Evolutionary conservation across 2,888 invertebrate species (phyloP).

Genomic region (Osmoderma eremita): DNA sequence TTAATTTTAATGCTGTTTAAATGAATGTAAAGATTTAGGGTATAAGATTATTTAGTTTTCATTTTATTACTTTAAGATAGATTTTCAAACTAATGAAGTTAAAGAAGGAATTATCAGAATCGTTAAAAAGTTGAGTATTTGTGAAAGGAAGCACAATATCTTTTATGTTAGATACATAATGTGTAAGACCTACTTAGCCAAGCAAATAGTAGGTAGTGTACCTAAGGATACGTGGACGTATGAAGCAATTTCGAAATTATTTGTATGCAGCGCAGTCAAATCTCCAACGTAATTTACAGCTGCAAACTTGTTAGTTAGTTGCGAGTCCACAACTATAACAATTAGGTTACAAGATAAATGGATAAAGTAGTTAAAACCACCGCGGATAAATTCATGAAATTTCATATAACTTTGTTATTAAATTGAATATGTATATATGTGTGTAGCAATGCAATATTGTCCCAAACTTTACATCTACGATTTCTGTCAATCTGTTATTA

Average conservation of each 20-base stretch:
- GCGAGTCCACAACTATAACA: slow-evolving; percentile 28
- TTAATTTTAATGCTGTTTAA: too few relatives aligned
- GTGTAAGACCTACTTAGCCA: too few relatives aligned
- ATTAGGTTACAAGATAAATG: slow-evolving; percentile 29
- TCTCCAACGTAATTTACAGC: slow-evolving; percentile 33
- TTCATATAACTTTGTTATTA: slow-evolving; percentile 5
- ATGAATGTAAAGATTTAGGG: too few relatives aligned
- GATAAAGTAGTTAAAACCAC: slow-evolving; percentile 22
- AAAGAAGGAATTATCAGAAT: too few relatives aligned
- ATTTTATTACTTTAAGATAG: too few relatives aligned
- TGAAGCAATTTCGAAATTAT: not conserved
- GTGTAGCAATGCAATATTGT: not conserved
- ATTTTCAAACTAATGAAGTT: too few relatives aligned
- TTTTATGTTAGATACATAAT: too few relatives aligned
- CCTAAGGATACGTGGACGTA: not conserved
- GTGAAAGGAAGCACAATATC: too few relatives aligned
- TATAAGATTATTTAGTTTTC: too few relatives aligned
- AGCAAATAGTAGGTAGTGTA: not conserved
- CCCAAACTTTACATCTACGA: too few relatives aligned
- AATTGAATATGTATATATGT: slow-evolving; percentile 5
- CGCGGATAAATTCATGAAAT: slow-evolving; percentile 6
- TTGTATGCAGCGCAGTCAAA: slow-evolving; percentile 20
- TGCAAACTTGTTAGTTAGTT: slow-evolving; percentile 35
- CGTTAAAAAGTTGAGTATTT: too few relatives aligned
- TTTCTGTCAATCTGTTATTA: too few relatives aligned